Conservation (phyloP, 2,797 vertebrate species). For the Percopsis omiscomaycus region DNA sequence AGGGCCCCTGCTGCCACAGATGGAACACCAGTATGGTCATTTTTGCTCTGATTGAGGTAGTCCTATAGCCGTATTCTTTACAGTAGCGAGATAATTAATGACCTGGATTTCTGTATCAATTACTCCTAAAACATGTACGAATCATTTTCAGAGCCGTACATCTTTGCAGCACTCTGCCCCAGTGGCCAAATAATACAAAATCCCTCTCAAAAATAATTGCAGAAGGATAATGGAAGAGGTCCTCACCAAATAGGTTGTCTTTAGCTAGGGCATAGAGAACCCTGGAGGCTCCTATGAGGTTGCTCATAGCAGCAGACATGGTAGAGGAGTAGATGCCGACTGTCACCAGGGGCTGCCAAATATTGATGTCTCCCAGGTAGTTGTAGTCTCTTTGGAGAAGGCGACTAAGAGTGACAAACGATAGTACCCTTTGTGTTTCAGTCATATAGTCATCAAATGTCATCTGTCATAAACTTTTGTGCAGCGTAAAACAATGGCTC, state of each 20-base stretch:
- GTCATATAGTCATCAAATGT: neutral
- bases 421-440: neutral
- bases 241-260: conserved; percentile 82
- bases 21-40: conserved; percentile 43
- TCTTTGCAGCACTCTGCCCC: too few species aligned
- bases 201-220: too few species aligned
- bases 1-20: conserved; percentile 45
- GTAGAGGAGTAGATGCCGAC: conserved; percentile 81
- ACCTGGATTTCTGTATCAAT: too few species aligned
- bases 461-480: neutral
- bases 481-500: neutral
- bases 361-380: conserved; percentile 79
- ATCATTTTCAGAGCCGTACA: too few species aligned
- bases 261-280: conserved; percentile 82
- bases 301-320: conserved; percentile 84
- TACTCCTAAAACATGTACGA: too few species aligned
- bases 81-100: too few species aligned
- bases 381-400: conserved; percentile 80
- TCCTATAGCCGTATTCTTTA: too few species aligned
- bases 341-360: conserved; percentile 81
- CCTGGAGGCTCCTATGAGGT: conserved; percentile 83
- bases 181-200: neutral
- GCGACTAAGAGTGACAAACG: conserved; percentile 50
- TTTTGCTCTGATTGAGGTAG: conserved; percentile 1
- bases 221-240: neutral